Base-by-base conservation (phyloP, 2,797 vertebrate genomes). In the Chrosomus eos region DNA sequence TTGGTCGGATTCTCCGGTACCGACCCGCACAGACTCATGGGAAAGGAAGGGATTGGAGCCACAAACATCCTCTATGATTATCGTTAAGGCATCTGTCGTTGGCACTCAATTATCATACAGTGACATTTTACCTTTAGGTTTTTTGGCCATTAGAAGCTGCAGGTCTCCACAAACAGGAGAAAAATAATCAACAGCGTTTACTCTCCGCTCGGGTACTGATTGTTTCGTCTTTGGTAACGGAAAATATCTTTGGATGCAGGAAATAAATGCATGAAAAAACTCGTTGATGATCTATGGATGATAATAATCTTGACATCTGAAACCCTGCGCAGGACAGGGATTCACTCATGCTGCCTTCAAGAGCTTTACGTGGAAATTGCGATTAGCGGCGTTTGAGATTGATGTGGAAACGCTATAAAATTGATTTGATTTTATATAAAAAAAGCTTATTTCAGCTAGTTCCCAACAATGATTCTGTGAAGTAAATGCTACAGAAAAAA, bases 51-150 rank as follows among this genome's bases (percentile, higher is more conserved):
- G 77, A 89, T 91, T 91, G 48, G 90, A 92, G 89, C 91, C 92
- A 92, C 91, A 80, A 90, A 93, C 94, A 93, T 94, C 85, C 93
- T 94, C 90, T 91, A 90, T 94, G 94, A 95, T 96, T 95, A 96
- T 95, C 95, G 92, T 97, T 96, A 97, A 98, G 97, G 97, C 97
- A 98, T 97, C 95, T 95, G 93, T 96, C 96, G 96, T 98, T 99
- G 97, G 97, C 97, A 99, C 96, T 95, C 93, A 79, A 94, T 68
- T 79, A 84, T 95, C 93, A 94, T 96, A 94, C 94, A 95, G 94
- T 94, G 94, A 95, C 92, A 90, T 95, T 95, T 94, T 91, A 94
- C 94, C 95, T 95, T 94, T 86, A 94, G 90, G 89, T 96, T 94
- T 96, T 94, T 58, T 95, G 94, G 93, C 94, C 94, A 94, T 90